Percentiles rank a stretch among this genome's conserved stretches.
Conservation (phyloP, 1,140 invertebrate genomes). For the Pseudoatta argentina region DNA sequence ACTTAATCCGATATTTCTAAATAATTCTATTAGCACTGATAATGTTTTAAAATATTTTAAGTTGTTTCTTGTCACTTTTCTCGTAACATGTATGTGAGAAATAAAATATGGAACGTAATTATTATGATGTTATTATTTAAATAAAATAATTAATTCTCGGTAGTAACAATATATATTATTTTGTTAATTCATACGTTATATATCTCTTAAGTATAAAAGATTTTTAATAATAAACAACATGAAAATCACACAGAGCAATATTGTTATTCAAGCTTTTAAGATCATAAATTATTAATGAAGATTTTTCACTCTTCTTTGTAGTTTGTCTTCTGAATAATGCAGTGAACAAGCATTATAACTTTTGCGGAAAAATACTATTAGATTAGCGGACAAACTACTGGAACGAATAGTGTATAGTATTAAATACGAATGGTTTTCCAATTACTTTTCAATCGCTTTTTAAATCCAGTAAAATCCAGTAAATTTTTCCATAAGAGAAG, state of each 20-base stretch:
- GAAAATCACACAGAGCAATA: not conserved
- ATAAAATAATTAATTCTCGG: not conserved
- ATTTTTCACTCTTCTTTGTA: not conserved
- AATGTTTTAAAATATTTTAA: not conserved
- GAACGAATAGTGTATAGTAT: too few species aligned
- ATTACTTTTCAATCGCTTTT: too few species aligned
- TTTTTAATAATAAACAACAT: not conserved
- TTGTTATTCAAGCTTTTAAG: not conserved
- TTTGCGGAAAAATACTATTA: too few species aligned
- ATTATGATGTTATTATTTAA: not conserved
- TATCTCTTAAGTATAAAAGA: not conserved
- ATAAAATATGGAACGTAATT: not conserved
- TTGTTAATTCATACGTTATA: not conserved
- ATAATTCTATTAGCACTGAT: not conserved
- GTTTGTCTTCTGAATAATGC: not conserved
- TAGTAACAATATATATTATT: not conserved
- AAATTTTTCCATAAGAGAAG: not conserved
- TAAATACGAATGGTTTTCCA: too few species aligned
- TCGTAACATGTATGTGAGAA: not conserved
- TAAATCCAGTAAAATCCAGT: too few species aligned
- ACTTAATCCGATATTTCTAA: not conserved
- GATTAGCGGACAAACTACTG: too few species aligned
- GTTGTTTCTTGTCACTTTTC: not conserved
- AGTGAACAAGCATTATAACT: not conserved
- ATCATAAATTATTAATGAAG: slow-evolving; percentile 1